Evolutionary conservation across 37 sponge, comb jelly and placozoan species (phyloP), one percentile per base, ranked within the genome.

Genomic region (Agelas oroides): DNA sequence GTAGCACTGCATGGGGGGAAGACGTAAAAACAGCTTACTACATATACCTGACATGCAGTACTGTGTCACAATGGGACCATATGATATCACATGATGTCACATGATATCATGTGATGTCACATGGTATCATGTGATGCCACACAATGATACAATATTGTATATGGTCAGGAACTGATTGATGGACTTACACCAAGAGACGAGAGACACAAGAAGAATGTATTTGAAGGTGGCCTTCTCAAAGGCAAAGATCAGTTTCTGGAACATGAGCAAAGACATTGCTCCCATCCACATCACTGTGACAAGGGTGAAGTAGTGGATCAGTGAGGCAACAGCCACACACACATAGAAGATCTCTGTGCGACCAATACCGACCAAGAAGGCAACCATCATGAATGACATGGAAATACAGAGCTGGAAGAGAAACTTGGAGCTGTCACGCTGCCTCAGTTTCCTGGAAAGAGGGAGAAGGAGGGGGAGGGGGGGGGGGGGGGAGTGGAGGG

Each of bases 261-360:
- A 75, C 53, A 82, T 77, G 58, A 81, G 76, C 27, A 88, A 16
- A 23, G 75, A 65, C 55, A 74, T 75, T 24, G 84, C 84, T 34
- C 64, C 84, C 66, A 75, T 72, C 84, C 80, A 77, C 71, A 75
- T 84, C 27, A 65, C 6, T 17, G 74, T 33, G 54, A 54, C 58
- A 2, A 84, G 71, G 52, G 78, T 83, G 85, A 84, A 83, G 84
- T 89, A 84, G 72, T 89, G 85, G 55, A 83, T 67, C 73, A 89
- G 65, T 6, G 63, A 70, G 27, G 83, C 72, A 31, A 68, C 54
- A 0, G 72, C 27, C 11, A 75, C 64, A 46, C 90, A 89, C n/a
- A 68, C 56, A 27, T 21, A 79, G 25, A 37, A 37, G 27, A 63
- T 77, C 58, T 70, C 65, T 1, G 36, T 24, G 19, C 59, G 70